Evolutionary conservation across 2,888 invertebrate genomes (phyloP), one percentile per base, ranked within the genome.

Genomic region (Brachypalpus laphriformis): DNA sequence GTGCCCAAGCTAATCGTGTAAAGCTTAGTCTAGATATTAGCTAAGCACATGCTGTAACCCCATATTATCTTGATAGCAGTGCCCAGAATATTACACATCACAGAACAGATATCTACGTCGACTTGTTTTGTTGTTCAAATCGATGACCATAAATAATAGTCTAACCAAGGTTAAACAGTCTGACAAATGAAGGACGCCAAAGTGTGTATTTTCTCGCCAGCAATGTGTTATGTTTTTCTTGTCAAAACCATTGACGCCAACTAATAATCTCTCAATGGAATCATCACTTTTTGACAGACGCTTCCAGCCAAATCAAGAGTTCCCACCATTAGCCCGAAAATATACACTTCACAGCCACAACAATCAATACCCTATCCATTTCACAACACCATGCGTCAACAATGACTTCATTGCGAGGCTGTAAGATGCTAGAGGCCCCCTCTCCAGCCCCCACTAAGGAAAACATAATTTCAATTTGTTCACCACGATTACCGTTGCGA

Each of bases 401-500:
- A 78, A 78, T 63, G 56, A 78, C 56, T 78, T 71, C 70, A 71
- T 71, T 77, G 45, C 11, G 28, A 16, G 9, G 5, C 54, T 31
- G 11, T 16, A 49, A 28, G 28, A 40, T 1, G 8, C 37, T 42
- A 11, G 5, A 18, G 0, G 0, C 20, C 3, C 14, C n/a, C 25
- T 20, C 6, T n/a, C n/a, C n/a, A 28, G 42, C 34, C 51, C 51
- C n/a, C 47, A 4, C n/a, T 5, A 3, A 25, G 20, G 14, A 51
- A 65, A 82, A 82, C 78, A 83, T 57, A 57, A 78, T 83, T 83
- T 83, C 83, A 83, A 83, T 83, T 83, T 78, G 83, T 65, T 78
- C 78, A 49, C 31, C 40, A 47, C 72, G 54, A 72, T 77, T 51
- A 74, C 82, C 77, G 72, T 77, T 72, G 77, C 77, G 56, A 83